phyloP scores from a whole-genome alignment of 2,888 invertebrate genomes.

The Tipula unca region DNA sequence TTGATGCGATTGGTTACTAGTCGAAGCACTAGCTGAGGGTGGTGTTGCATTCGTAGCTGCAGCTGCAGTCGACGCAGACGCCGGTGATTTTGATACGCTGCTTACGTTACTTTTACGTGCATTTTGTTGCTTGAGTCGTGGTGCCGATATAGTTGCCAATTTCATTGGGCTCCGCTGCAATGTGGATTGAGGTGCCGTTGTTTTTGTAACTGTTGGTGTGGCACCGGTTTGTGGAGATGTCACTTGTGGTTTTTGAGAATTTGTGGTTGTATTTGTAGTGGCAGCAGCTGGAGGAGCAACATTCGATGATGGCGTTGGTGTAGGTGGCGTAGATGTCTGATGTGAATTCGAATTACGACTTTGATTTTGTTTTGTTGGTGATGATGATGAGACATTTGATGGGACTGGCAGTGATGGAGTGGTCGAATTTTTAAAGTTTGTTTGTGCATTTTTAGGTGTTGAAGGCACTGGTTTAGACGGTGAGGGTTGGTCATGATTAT shows the following conservation, averaged over 20 bases:
- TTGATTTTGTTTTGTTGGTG: background rate
- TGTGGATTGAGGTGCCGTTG: slow-evolving; percentile 33
- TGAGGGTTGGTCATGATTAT: slow-evolving; percentile 20
- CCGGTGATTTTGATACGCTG: slow-evolving; percentile 32
- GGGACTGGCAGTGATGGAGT: background rate
- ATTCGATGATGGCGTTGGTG: slow-evolving; percentile 21
- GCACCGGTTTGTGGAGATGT: slow-evolving; percentile 45
- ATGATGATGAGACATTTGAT: background rate
- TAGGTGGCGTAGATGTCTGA: slow-evolving; percentile 23
- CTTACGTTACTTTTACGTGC: slow-evolving; percentile 14
- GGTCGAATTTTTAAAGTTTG: background rate
- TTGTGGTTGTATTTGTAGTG: background rate
- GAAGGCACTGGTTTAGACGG: slow-evolving; percentile 21
- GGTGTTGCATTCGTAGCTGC: slow-evolving; percentile 30
- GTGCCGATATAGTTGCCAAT: slow-evolving; percentile 35
- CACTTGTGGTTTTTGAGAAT: slow-evolving; percentile 27
- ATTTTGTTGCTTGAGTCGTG: slow-evolving; percentile 40
- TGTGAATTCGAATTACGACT: background rate
- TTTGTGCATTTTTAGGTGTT: slow-evolving; percentile 19
- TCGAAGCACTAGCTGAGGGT: slow-evolving; percentile 21
- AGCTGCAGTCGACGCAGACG: slow-evolving; percentile 27
- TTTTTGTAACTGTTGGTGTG: slow-evolving; percentile 45
- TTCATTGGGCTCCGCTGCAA: slow-evolving; percentile 23
- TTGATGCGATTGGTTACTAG: background rate
- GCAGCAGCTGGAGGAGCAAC: background rate